Conservation (phyloP, 2,888 invertebrate genomes). For the Parascotia fuliginaria region DNA sequence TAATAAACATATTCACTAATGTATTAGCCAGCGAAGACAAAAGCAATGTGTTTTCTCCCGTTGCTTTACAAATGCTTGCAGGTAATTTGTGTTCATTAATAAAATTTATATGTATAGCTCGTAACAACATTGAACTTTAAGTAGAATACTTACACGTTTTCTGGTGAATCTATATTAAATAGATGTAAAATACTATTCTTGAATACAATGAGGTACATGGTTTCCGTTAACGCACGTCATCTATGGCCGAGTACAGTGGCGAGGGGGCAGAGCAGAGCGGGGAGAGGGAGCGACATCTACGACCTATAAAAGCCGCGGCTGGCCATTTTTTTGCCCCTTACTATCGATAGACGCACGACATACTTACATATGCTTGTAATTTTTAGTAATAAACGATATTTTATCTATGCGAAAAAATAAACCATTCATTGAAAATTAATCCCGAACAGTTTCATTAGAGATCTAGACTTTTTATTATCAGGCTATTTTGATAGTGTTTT, state of each 20-base stretch:
- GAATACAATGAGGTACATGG: background rate
- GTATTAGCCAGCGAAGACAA: slow-evolving; percentile 90
- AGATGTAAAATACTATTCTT: background rate
- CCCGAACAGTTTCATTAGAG: too few relatives aligned
- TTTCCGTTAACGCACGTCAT: too few relatives aligned
- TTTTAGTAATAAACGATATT: too few relatives aligned
- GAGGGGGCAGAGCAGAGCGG: too few relatives aligned
- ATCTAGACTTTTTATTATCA: background rate
- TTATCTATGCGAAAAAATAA: too few relatives aligned
- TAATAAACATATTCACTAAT: slow-evolving; percentile 93
- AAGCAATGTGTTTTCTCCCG: slow-evolving; percentile 90
- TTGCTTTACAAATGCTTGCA: slow-evolving; percentile 96
- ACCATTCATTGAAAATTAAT: too few relatives aligned
- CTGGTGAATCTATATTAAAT: background rate
- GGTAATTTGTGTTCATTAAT: slow-evolving; percentile 63
- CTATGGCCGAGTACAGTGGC: too few relatives aligned
- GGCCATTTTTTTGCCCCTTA: too few relatives aligned
- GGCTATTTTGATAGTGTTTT: background rate
- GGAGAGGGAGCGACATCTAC: too few relatives aligned
- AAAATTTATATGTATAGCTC: background rate
- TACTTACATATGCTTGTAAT: too few relatives aligned
- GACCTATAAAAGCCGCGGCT: too few relatives aligned
- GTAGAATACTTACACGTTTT: background rate
- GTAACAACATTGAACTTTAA: background rate
- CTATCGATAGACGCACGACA: too few relatives aligned